phyloP scores from a whole-genome alignment of 2,113 vertebrate genomes.

The Rhynchomys soricoides region DNA sequence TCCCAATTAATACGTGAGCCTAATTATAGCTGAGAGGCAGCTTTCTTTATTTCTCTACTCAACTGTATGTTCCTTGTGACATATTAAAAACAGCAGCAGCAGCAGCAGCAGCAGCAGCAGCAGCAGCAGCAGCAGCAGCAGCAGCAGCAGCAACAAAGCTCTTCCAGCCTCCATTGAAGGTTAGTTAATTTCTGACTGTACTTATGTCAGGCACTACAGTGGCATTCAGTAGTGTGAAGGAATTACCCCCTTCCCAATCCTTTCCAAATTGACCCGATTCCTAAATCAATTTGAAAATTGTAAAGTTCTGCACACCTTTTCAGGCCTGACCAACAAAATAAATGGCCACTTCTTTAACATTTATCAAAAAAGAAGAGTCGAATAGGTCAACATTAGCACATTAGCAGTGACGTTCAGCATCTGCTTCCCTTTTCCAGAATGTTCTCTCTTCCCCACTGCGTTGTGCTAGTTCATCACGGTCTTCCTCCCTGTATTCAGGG shows the following conservation, averaged over 20 bases:
- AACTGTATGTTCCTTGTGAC: not conserved
- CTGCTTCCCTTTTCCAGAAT: not conserved
- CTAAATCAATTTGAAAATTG: not conserved
- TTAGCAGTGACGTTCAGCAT: not conserved
- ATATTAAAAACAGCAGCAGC: not conserved
- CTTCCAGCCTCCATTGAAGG: not conserved
- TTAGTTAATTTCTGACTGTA: not conserved
- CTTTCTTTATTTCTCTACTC: constrained; percentile 17
- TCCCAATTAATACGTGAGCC: not conserved
- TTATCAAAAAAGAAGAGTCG: not conserved
- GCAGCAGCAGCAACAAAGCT: not conserved
- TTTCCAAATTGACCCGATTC: not conserved
- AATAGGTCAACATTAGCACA: not conserved
- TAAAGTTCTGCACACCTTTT: too few species aligned
- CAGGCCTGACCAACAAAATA: not conserved
- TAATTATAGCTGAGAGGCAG: not conserved
- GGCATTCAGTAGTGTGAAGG: not conserved
- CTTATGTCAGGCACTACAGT: not conserved
- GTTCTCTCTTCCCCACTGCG: not conserved
- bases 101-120: not conserved
- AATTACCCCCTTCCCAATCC: not conserved
- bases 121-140: too few species aligned
- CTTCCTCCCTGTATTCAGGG: not conserved
- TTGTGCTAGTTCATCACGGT: not conserved
- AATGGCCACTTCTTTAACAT: constrained; percentile 6